Evolutionary conservation across 2,888 invertebrate genomes (phyloP).

Genomic region (Eupelmus urozonus): DNA sequence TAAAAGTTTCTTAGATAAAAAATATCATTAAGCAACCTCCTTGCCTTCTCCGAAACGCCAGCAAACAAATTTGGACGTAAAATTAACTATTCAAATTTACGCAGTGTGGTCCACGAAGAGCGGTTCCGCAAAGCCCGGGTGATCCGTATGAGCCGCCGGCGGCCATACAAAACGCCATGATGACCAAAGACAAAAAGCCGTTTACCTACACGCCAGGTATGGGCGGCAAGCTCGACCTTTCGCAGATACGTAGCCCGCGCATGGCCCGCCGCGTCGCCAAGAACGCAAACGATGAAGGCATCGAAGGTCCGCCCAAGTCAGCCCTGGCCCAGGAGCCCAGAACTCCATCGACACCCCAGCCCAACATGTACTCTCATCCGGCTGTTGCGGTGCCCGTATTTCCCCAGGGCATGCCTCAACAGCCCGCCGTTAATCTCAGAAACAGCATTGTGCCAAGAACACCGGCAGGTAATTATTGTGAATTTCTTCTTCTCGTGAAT

Average conservation of each 20-base stretch:
- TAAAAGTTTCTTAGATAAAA: no score
- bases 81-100: no score
- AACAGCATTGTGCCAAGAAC: constrained; percentile 54
- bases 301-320: constrained; percentile 80
- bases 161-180: constrained; percentile 95
- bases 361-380: constrained; percentile 79
- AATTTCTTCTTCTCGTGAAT: no score
- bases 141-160: constrained; percentile 85
- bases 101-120: constrained; percentile 22
- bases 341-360: constrained; percentile 65
- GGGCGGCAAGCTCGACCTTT: constrained; percentile 84
- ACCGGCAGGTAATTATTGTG: constrained; percentile 61
- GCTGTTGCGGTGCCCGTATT: constrained; percentile 84
- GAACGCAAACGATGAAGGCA: constrained; percentile 85
- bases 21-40: no score
- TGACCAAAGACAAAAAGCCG: constrained; percentile 97
- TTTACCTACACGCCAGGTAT: constrained; percentile 98
- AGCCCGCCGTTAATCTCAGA: constrained; percentile 63
- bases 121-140: not conserved
- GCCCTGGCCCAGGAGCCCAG: constrained; percentile 77
- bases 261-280: constrained; percentile 88
- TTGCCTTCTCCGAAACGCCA: no score
- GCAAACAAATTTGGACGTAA: no score
- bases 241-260: constrained; percentile 92
- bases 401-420: constrained; percentile 78